Conservation (phyloP, 2,113 vertebrate genomes). For the Daubentonia madagascariensis region DNA sequence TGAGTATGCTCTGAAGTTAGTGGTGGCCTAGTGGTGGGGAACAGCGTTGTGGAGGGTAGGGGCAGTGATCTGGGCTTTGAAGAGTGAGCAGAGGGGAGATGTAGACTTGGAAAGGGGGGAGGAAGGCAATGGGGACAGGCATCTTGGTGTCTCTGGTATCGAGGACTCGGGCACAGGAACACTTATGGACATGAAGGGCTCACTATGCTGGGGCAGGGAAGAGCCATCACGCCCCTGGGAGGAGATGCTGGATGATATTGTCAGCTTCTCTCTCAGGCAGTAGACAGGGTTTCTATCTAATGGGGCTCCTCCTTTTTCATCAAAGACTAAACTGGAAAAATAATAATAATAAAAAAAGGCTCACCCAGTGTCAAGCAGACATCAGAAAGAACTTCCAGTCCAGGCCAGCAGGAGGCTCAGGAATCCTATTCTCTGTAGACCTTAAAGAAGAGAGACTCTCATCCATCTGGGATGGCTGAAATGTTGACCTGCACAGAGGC, state of each 20-base stretch:
- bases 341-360: not conserved
- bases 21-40: not conserved
- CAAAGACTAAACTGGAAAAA: not conserved
- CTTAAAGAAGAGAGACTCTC: not conserved
- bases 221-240: not conserved
- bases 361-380: not conserved
- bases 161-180: not conserved
- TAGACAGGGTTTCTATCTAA: not conserved
- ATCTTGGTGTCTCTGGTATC: not conserved
- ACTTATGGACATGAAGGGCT: not conserved
- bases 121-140: not conserved
- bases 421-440: not conserved
- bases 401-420: not conserved
- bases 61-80: not conserved
- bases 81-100: not conserved
- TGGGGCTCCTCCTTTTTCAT: not conserved
- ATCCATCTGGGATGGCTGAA: not conserved
- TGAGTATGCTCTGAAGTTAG: not conserved
- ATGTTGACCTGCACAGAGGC: not conserved
- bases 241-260: not conserved
- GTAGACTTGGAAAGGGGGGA: not conserved
- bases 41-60: not conserved
- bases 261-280: not conserved
- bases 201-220: not conserved
- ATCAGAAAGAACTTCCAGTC: constrained; percentile 14